These are phyloP conservation scores for Maniola hyperantus DNA, from an alignment of 2,888 invertebrate species.

Conservation along the genomic window DNA sequence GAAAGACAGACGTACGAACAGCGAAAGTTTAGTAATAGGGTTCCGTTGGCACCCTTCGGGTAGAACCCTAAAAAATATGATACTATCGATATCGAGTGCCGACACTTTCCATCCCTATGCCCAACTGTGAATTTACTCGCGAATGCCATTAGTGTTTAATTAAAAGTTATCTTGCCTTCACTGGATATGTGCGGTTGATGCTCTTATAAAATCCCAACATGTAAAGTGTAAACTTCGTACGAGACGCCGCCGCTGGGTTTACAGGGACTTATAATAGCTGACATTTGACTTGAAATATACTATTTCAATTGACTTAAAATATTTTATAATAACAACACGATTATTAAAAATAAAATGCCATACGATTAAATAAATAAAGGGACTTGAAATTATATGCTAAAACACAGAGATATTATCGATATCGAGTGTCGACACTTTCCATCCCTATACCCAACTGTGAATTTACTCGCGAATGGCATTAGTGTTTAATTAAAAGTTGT, in stretches of 20 bases:
- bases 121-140: slow-evolving; percentile 67
- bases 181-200: slow-evolving; percentile 55
- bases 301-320: no score
- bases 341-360: no score
- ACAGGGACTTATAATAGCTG: no score
- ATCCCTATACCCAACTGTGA: slow-evolving; percentile 62
- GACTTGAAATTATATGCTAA: neutral
- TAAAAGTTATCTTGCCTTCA: slow-evolving; percentile 69
- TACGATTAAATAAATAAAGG: no score
- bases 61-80: no score
- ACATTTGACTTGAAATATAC: no score
- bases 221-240: slow-evolving; percentile 2
- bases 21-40: no score
- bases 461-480: slow-evolving; percentile 69
- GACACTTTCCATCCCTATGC: slow-evolving; percentile 49
- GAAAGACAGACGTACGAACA: no score
- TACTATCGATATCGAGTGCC: neutral
- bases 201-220: slow-evolving; percentile 51
- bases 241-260: neutral
- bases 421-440: slow-evolving; percentile 34
- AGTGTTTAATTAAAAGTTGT: slow-evolving; percentile 79
- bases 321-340: no score
- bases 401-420: neutral
- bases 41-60: no score
- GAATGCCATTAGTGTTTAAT: slow-evolving; percentile 76